Evolutionary conservation across 1,140 invertebrate genomes (phyloP), one percentile per base, ranked within the genome.

Genomic region (Meloidogyne exigua): DNA sequence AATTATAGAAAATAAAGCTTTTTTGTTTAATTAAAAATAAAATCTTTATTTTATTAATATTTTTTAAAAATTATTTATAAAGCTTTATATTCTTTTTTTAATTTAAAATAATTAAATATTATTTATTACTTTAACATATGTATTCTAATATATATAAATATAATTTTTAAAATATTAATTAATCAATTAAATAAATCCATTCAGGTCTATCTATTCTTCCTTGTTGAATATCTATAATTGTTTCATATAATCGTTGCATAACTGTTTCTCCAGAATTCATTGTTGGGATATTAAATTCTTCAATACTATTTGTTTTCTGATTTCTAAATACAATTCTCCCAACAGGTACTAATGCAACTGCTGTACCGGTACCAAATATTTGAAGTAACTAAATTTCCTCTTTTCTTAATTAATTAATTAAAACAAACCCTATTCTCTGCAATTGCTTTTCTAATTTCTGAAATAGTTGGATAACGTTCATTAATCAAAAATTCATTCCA

Each of bases 391-490:
- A 57, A 70, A 73, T 23, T 28, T 12, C 11, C 32, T 72, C 2
- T 28, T 68, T 75, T 32, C 13, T 42, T 42, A 26, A 23, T 42
- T 42, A 44, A 75, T 25, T 32, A 36, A 73, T 63, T 69, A 44
- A 75, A 72, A 90, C 91, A 92, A 91, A 98, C 95, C 88, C 93
- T 91, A 79, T 93, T 93, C 88, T 94, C 91, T 69, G 92, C 90
- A 66, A 92, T 89, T 25, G 93, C 90, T 78, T 91, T 89, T 23
- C 91, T 88, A 32, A 99, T 82, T 87, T 94, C 92, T 9, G 89
- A 87, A 95, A 99, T 99, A 12, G 92, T 95, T 57, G 98, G 91
- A 12, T 88, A 88, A 76, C 92, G 90, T 88, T 99, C 95, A 28
- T 90, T 90, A 9, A 98, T 92, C 88, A 92, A 92, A 80, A 95